phyloP scores from a whole-genome alignment of 2,888 invertebrate genomes.

The Hypena proboscidalis region DNA sequence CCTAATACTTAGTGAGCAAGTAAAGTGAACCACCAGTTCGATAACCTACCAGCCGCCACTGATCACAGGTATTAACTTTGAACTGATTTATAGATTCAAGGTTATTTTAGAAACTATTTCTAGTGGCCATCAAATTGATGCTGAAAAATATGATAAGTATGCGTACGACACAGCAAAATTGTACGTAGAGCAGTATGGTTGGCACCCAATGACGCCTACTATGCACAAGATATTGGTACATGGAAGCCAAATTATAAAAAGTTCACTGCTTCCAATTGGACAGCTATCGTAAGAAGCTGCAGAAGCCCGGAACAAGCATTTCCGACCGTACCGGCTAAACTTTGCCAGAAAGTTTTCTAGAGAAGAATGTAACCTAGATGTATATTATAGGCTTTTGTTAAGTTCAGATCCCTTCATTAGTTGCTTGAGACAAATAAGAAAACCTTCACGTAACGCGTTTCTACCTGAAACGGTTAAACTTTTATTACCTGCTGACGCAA shows the following conservation, averaged over 20 bases:
- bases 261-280: slow-evolving; percentile 6
- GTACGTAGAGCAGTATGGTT: slow-evolving; percentile 47
- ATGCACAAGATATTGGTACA: slow-evolving; percentile 51
- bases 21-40: too few species aligned
- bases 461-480: too few species aligned
- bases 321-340: not conserved
- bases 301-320: not conserved
- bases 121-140: slow-evolving; percentile 35
- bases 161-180: slow-evolving; percentile 36
- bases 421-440: too few species aligned
- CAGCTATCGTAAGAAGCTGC: not conserved
- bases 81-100: slow-evolving; percentile 44
- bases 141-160: slow-evolving; percentile 32
- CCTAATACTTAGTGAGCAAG: too few species aligned
- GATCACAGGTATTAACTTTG: too few species aligned
- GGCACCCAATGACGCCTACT: slow-evolving; percentile 50
- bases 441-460: too few species aligned
- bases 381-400: too few species aligned
- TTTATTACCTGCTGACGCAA: too few species aligned
- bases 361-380: too few species aligned
- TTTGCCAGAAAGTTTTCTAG: not conserved
- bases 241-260: slow-evolving; percentile 25
- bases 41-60: too few species aligned
- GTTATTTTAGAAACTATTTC: slow-evolving; percentile 47
- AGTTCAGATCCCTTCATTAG: too few species aligned